These are phyloP conservation scores for Halcyon smyrnensis DNA, from an alignment of 2,797 vertebrate species.

Conservation along the genomic window DNA sequence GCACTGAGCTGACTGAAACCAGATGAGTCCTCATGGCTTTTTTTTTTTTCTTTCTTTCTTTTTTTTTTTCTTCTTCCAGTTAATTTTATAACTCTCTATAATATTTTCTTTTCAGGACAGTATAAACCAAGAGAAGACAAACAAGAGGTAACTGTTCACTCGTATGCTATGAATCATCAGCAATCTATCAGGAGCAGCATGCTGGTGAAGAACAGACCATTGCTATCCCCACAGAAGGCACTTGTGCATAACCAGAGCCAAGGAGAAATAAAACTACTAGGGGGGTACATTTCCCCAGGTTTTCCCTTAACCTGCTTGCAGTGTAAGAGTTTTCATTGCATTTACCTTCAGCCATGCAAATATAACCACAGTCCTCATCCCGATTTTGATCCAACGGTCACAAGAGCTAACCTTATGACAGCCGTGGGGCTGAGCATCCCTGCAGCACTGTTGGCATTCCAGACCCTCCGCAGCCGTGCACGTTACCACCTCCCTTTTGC, in stretches of 20 bases:
- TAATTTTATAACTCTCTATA: neutral
- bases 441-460: neutral
- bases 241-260: neutral
- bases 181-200: neutral
- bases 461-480: neutral
- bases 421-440: neutral
- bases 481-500: neutral
- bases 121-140: neutral
- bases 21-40: neutral
- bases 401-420: fast-evolving
- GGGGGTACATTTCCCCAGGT: neutral
- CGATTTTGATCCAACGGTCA: neutral
- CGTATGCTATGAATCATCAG: fast-evolving
- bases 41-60: neutral
- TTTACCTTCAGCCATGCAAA: neutral
- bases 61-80: neutral
- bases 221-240: fast-evolving
- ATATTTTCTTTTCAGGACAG: neutral
- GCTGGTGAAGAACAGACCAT: neutral
- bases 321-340: neutral
- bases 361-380: fast-evolving
- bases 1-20: neutral
- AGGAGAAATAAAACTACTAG: neutral
- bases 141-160: neutral
- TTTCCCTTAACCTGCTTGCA: neutral